phyloP scores from a whole-genome alignment of 1,140 invertebrate species.

The Ips nitidus region DNA sequence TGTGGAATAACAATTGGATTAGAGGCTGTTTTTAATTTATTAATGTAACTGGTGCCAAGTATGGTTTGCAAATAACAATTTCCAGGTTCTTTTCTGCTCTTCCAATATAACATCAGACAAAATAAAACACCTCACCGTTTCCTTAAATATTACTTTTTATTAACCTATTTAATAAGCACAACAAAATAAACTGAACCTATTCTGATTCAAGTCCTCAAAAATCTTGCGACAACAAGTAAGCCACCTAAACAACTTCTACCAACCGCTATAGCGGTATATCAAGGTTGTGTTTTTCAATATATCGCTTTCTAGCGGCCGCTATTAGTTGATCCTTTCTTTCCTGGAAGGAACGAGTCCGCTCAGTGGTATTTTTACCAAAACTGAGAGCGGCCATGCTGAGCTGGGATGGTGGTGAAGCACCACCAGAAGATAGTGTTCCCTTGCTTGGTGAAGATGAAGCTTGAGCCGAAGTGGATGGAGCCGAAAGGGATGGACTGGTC shows the following conservation, averaged over 20 bases:
- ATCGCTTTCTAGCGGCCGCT: constrained; percentile 71
- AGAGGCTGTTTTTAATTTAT: no score
- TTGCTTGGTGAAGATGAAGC: constrained; percentile 32
- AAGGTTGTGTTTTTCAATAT: constrained; percentile 77
- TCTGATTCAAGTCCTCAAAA: no score
- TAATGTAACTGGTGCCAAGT: no score
- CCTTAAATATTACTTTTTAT: no score
- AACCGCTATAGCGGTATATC: constrained; percentile 35
- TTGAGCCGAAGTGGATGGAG: constrained; percentile 38
- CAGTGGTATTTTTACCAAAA: constrained; percentile 65
- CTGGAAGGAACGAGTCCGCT: constrained; percentile 68
- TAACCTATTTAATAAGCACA: no score
- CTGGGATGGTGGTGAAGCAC: constrained; percentile 8
- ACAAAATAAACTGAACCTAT: no score
- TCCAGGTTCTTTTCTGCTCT: no score
- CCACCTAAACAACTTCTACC: not conserved
- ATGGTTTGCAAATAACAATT: no score
- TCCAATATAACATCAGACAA: no score
- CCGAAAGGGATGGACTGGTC: not conserved
- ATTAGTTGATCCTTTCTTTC: constrained; percentile 79
- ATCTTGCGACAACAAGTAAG: not conserved
- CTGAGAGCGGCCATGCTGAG: constrained; percentile 53
- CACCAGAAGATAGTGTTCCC: not conserved
- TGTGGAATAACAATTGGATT: no score
- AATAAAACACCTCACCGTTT: no score